Base-by-base conservation (phyloP, 2,113 vertebrate genomes). In the Oncorhynchus tshawytscha region DNA sequence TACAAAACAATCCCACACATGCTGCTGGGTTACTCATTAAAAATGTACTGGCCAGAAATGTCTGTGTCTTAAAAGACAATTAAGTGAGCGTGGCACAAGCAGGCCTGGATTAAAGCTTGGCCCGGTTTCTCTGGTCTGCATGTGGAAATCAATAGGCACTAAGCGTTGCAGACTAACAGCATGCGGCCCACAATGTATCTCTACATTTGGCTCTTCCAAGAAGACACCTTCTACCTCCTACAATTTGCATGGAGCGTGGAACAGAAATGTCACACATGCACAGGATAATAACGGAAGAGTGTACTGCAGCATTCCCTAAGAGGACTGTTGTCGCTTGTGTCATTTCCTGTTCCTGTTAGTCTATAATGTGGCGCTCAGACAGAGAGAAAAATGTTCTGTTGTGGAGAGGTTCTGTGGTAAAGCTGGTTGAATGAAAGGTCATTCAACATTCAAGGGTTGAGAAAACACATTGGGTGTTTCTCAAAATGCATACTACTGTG, bases 31-130 rank as follows among this genome's bases (percentile, higher is more conserved):
- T 31, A 25, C 65, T 76, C 75, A 78, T 86, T 81, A 83, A 86
- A 81, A 78, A 86, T 78, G 78, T 70, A 84, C 76, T 54, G 67
- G 72, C 72, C 15, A 16, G 72, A 80, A 67, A 82, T 31, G 59
- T 77, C 76, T 82, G 65, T 59, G 81, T 75, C 71, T 79, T 88
- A 86, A 88, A 85, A 86, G 79, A 75, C 84, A 85, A 83, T 82
- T 85, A 84, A 71, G 74, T 71, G 48, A 45, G 71, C 49, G 25
- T 54, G 66, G 57, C 34, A 34, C 8, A 48, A 20, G 71, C 70
- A 80, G 74, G 76, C 71, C 45, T 27, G 72, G 29, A 70, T 70
- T 49, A 70, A 71, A 77, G 67, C 75, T 71, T 78, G 66, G 67
- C 64, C 67, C 67, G n/a, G 68, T 72, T 67, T 76, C 74, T 73